Conservation (phyloP, 1,140 invertebrate genomes). For the Whitmania pigra region DNA sequence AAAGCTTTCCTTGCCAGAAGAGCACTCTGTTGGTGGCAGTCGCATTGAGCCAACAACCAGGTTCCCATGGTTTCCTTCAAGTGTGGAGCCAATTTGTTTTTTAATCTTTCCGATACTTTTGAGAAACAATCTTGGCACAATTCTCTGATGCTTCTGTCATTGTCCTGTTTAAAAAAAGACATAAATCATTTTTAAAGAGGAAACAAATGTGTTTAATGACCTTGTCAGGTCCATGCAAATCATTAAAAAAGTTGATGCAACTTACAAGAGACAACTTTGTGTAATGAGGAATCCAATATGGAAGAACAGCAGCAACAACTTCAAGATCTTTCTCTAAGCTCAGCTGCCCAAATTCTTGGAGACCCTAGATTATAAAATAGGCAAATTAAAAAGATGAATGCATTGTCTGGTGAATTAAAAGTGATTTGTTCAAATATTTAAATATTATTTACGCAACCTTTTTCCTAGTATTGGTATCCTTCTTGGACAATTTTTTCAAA, state of each 20-base stretch:
- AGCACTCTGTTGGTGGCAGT: constrained; percentile 65
- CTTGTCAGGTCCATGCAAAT: not conserved
- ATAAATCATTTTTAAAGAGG: constrained; percentile 18
- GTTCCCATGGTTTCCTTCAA: constrained; percentile 56
- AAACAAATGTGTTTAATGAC: not conserved
- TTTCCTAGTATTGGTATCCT: constrained; percentile 68
- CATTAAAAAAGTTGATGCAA: not conserved
- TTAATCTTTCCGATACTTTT: constrained; percentile 53
- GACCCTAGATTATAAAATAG: constrained; percentile 8
- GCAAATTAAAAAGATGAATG: not conserved
- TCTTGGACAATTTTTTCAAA: constrained; percentile 57
- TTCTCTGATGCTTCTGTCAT: constrained; percentile 66
- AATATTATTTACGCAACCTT: constrained; percentile 48
- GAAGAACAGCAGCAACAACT: constrained; percentile 11
- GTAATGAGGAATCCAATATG: constrained; percentile 17
- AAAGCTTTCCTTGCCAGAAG: constrained; percentile 57
- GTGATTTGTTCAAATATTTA: no score
- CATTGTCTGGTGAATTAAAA: no score
- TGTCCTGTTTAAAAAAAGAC: constrained; percentile 46
- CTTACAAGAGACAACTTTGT: constrained; percentile 13
- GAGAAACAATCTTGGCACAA: constrained; percentile 49
- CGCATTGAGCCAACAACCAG: constrained; percentile 60
- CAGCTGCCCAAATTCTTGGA: not conserved
- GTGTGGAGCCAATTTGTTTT: constrained; percentile 60
- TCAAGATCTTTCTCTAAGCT: constrained; percentile 10